A percentile compares a stretch with the other conserved stretches of the same genome.
phyloP scores from a whole-genome alignment of 2,888 invertebrate genomes.

The Melanotus villosus region DNA sequence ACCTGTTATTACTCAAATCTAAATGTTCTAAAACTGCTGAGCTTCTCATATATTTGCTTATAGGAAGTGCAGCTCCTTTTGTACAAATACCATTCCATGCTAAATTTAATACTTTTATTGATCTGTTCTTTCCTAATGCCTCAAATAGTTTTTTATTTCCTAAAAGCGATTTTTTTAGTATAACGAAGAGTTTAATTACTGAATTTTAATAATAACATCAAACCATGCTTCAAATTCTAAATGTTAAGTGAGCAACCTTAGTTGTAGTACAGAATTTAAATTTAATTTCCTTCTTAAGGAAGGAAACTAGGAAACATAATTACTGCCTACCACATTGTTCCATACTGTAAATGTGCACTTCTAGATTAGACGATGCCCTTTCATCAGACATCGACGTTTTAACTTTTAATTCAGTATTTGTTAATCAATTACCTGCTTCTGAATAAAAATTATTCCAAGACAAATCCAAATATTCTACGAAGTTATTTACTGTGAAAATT shows the following conservation, averaged over 20 bases:
- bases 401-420: no score
- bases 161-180: constrained; percentile 39
- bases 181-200: constrained; percentile 13
- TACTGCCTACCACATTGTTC: no score
- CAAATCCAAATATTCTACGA: constrained; percentile 69
- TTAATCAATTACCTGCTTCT: constrained; percentile 61
- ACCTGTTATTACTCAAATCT: constrained; percentile 66
- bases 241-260: no score
- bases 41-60: constrained; percentile 57
- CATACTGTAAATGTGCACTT: no score
- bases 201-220: no score
- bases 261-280: no score
- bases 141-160: constrained; percentile 64
- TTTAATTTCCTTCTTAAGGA: no score
- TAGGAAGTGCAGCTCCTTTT: constrained; percentile 57
- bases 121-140: constrained; percentile 62
- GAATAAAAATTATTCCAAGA: constrained; percentile 71
- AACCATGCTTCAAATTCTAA: no score
- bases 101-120: constrained; percentile 64
- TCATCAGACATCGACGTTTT: no score
- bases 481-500: constrained; percentile 65
- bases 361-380: no score
- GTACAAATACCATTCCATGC: constrained; percentile 69
- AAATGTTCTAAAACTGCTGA: constrained; percentile 58
- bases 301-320: no score